A percentile compares a stretch with the other conserved stretches of the same genome.
Evolutionary conservation across 1,140 invertebrate genomes (phyloP).

Genomic region (Aphidius ervi): DNA sequence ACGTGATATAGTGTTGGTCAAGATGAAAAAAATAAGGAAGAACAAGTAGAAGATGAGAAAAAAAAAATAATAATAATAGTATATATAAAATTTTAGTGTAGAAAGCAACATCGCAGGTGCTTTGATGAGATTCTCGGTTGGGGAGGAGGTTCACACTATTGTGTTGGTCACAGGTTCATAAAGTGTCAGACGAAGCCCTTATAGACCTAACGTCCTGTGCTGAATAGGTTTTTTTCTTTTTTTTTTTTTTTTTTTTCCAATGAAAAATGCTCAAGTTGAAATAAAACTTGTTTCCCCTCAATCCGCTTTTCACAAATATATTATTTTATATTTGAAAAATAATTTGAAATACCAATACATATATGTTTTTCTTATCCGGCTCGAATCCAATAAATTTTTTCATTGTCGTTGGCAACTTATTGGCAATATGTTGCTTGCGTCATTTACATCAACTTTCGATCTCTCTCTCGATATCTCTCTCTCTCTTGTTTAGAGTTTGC

Average conservation of each 20-base stretch:
- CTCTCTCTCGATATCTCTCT: conserved; percentile 25
- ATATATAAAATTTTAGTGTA: no score
- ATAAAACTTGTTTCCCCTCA: no score
- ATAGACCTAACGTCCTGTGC: no score
- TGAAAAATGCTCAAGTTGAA: no score
- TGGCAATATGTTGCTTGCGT: neutral
- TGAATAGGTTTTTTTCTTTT: no score
- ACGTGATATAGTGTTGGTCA: neutral
- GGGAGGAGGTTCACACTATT: no score
- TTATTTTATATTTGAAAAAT: no score
- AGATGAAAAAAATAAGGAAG: neutral
- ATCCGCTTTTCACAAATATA: no score
- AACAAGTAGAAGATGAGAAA: neutral
- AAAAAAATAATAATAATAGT: neutral
- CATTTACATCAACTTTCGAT: conserved; percentile 1
- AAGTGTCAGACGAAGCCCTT: no score
- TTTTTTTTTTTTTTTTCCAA: no score
- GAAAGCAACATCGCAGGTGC: neutral
- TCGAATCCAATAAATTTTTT: neutral
- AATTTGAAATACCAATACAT: neutral
- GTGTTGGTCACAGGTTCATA: no score
- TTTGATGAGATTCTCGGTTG: no score
- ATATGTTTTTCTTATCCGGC: neutral
- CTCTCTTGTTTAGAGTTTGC: conserved; percentile 7
- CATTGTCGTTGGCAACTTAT: neutral